These are phyloP conservation scores for Hylyphantes graminicola DNA, from an alignment of 1,140 invertebrate species.

Conservation along the genomic window DNA sequence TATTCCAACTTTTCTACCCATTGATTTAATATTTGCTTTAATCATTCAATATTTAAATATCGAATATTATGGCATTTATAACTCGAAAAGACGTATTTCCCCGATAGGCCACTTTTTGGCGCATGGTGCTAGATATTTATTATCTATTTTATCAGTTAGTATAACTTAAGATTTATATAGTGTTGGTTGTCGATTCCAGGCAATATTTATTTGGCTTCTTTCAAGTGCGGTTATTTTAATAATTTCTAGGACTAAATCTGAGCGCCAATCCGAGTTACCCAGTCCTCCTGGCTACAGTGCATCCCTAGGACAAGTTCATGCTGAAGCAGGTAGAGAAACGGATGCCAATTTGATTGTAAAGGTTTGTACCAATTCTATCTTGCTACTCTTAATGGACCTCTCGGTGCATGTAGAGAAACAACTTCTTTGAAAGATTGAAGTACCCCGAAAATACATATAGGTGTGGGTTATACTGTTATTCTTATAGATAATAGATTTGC, in stretches of 20 bases:
- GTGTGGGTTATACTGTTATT: too few species aligned
- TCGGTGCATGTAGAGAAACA: too few species aligned
- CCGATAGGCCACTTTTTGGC: background rate
- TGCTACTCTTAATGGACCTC: too few species aligned
- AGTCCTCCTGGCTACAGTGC: slow-evolving; percentile 87
- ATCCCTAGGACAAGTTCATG: slow-evolving; percentile 76
- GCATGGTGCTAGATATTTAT: too few species aligned
- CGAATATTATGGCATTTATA: too few species aligned
- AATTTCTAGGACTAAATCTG: slow-evolving; percentile 52
- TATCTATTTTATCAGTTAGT: background rate
- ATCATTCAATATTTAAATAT: too few species aligned
- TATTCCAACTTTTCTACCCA: too few species aligned
- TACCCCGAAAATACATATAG: too few species aligned
- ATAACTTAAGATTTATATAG: background rate
- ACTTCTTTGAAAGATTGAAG: too few species aligned
- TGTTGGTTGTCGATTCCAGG: background rate
- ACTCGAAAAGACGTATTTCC: background rate
- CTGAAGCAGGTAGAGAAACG: slow-evolving; percentile 79
- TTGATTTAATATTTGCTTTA: too few species aligned
- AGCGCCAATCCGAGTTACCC: slow-evolving; percentile 71
- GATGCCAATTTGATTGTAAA: slow-evolving; percentile 90
- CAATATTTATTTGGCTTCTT: background rate
- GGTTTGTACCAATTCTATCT: slow-evolving; percentile 43
- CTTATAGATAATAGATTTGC: too few species aligned
- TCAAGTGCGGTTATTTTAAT: too few species aligned